Evolutionary conservation across 1,140 invertebrate species (phyloP), one percentile per base, ranked within the genome.

Genomic region (Mya arenaria): DNA sequence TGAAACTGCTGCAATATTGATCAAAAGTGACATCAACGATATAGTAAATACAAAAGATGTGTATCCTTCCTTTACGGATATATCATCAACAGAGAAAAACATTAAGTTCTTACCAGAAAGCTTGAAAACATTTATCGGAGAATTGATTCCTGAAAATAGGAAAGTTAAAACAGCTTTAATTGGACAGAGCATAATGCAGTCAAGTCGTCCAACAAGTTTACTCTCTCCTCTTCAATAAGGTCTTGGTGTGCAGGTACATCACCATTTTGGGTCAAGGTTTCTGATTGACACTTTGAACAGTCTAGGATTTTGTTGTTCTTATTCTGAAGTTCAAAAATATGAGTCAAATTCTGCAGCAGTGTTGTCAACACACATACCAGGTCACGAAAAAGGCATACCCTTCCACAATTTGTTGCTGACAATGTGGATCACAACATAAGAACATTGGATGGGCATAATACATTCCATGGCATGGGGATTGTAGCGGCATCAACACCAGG

Each of bases 391-490:
- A 63, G 82, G 58, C 36, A 82, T 65, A 5, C 78, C 32, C 58
- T 85, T 80, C 23, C 60, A 74, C 37, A 74, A 73, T 78, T 73
- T 55, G 68, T 85, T 55, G 87, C 84, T 25, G 87, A 87, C 48
- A 89, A 89, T 69, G 82, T 85, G 3, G 84, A 87, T 44, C 86
- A 87, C 48, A 87, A 86, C 36, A 74, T 84, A 1, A 36, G 28
- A 30, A 86, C 84, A 15, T 37, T 89, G n/a, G 85, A 89, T 85
- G 88, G 88, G n/a, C 62, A 81, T 10, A 82, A 79, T 25, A 87
- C 84, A 8, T 87, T 89, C 58, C 86, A 89, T 78, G 85, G 86
- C 5, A 89, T 88, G 88, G 88, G 87, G 0, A 85, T 87, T n/a
- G 85, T 89, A 17, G 84, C 81, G 23, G 62, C 65, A 23, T 10